These are phyloP conservation scores for Gandaritis pyraliata DNA, from an alignment of 2,888 invertebrate species.

Conservation along the genomic window DNA sequence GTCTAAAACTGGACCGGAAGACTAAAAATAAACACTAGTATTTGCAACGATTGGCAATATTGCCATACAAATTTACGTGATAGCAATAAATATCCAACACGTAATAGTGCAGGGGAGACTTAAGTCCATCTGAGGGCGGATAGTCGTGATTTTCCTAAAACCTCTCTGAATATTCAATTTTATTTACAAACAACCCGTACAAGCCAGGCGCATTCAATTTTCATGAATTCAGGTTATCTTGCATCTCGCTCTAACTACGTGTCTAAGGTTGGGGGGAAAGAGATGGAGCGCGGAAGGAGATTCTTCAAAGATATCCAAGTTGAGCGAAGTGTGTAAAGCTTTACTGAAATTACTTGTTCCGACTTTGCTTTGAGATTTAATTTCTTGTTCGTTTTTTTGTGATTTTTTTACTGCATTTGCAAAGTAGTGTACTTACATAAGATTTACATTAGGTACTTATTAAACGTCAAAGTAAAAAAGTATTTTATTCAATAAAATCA, in stretches of 20 bases:
- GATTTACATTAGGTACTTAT: too few relatives aligned
- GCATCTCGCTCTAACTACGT: constrained; percentile 38
- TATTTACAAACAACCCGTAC: constrained; percentile 72
- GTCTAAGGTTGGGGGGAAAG: constrained; percentile 36
- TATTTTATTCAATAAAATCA: too few relatives aligned
- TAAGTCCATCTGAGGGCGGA: constrained; percentile 59
- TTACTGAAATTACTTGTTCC: constrained; percentile 56
- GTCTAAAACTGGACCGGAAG: too few relatives aligned
- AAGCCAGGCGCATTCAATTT: constrained; percentile 69
- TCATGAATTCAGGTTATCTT: constrained; percentile 50
- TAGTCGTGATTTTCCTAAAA: constrained; percentile 73
- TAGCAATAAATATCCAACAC: constrained; percentile 29
- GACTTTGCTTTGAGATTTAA: constrained; percentile 51
- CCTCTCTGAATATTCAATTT: constrained; percentile 81
- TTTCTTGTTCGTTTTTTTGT: too few relatives aligned
- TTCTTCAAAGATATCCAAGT: constrained; percentile 53
- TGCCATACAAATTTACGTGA: not conserved
- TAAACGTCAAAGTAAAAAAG: too few relatives aligned
- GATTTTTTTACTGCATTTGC: too few relatives aligned
- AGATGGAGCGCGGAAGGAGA: constrained; percentile 47
- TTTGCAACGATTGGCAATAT: too few relatives aligned
- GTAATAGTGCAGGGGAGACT: constrained; percentile 38
- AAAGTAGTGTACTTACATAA: too few relatives aligned
- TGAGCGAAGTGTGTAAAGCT: constrained; percentile 57
- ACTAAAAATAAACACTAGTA: too few relatives aligned